These are phyloP conservation scores for Atrichornis clamosus DNA, from an alignment of 2,113 vertebrate genomes.

Conservation along the genomic window DNA sequence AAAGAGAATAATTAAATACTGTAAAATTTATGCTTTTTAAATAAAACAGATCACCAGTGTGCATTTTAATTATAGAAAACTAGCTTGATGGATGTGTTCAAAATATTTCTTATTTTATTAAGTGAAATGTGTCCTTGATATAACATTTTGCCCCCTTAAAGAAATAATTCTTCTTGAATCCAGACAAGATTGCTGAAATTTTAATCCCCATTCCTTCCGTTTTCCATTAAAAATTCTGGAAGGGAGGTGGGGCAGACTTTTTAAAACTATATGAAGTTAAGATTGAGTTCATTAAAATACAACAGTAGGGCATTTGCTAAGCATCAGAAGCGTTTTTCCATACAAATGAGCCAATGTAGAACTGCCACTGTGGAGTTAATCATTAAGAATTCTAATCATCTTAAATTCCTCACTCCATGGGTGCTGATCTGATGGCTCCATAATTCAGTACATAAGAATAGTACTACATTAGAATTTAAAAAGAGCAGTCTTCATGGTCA, in stretches of 20 bases:
- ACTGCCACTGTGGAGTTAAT: neutral
- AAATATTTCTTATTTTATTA: neutral
- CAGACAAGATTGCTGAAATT: neutral
- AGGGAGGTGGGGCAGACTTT: neutral
- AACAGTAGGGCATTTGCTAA: slow-evolving; percentile 19
- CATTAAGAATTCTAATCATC: slow-evolving; percentile 54
- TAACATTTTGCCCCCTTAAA: neutral
- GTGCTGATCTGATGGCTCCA: slow-evolving; percentile 19
- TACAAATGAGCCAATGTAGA: slow-evolving; percentile 31
- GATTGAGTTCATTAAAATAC: slow-evolving; percentile 48
- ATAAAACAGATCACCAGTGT: neutral
- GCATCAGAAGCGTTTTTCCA: slow-evolving; percentile 21
- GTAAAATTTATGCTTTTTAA: neutral
- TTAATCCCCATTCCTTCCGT: neutral
- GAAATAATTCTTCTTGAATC: neutral
- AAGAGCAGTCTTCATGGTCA: neutral
- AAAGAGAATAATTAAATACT: neutral
- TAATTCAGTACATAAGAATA: slow-evolving; percentile 20
- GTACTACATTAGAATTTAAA: slow-evolving; percentile 35
- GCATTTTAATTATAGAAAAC: neutral
- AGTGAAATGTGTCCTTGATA: neutral
- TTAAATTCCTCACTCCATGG: slow-evolving; percentile 25
- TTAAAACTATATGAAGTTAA: neutral
- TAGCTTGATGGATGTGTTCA: neutral
- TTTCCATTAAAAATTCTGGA: neutral